A percentile compares a stretch with the other conserved stretches of the same genome.
These are phyloP conservation scores for Asobara japonica DNA, from an alignment of 1,140 invertebrate species.

Conservation along the genomic window DNA sequence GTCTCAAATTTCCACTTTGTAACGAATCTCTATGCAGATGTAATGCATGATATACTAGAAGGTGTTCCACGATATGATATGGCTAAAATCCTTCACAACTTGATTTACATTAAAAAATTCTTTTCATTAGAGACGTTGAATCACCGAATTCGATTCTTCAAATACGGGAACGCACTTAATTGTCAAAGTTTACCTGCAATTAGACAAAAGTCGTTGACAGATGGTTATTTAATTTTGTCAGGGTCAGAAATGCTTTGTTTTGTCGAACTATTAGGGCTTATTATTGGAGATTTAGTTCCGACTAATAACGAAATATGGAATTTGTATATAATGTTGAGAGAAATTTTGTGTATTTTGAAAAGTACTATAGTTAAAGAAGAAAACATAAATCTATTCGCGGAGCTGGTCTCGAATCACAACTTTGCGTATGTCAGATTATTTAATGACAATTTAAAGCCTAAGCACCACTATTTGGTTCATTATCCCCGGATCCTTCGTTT, in stretches of 20 bases:
- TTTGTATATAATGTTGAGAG: too few relatives aligned
- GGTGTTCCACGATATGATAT: slow-evolving; percentile 34
- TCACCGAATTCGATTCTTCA: slow-evolving; percentile 28
- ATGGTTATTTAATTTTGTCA: slow-evolving; percentile 28
- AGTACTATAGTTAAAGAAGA: too few relatives aligned
- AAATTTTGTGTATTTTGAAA: too few relatives aligned
- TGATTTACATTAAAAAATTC: slow-evolving; percentile 19
- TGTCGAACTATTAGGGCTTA: slow-evolving; percentile 30
- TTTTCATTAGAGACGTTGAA: slow-evolving; percentile 38
- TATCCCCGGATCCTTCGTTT: too few relatives aligned
- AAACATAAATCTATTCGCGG: too few relatives aligned
- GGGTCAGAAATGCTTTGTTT: slow-evolving; percentile 39
- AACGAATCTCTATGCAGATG: slow-evolving; percentile 28
- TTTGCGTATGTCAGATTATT: too few relatives aligned
- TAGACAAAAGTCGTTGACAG: slow-evolving; percentile 18
- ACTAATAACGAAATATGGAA: too few relatives aligned
- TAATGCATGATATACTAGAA: slow-evolving; percentile 36
- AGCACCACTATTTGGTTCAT: too few relatives aligned
- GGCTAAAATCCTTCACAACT: slow-evolving; percentile 21
- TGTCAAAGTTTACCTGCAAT: slow-evolving; percentile 1
- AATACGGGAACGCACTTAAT: slow-evolving; percentile 19
- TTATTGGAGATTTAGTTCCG: too few relatives aligned
- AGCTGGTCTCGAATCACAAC: too few relatives aligned
- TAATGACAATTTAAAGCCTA: too few relatives aligned
- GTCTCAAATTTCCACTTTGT: slow-evolving; percentile 32